Conservation (phyloP, 2,113 vertebrate genomes). For the Lophura nycthemera region DNA sequence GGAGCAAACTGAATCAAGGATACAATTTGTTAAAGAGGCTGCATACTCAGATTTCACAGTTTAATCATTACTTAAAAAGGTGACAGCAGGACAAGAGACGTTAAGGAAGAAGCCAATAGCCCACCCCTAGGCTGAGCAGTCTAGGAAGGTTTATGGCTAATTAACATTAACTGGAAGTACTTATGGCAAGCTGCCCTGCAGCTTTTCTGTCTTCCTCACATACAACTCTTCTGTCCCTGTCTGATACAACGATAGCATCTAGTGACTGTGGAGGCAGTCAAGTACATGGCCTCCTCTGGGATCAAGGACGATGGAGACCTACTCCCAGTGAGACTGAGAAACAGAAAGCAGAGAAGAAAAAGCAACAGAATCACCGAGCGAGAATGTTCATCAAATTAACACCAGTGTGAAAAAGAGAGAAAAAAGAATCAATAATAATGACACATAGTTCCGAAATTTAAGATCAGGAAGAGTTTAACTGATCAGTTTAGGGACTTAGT, state of each 20-base stretch:
- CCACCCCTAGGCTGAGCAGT: background rate
- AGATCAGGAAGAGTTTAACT: background rate
- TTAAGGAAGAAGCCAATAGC: background rate
- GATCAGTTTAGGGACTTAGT: background rate
- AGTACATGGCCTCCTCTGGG: background rate
- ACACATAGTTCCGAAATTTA: background rate
- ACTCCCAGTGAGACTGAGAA: background rate
- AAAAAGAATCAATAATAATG: background rate
- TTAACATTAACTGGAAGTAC: background rate
- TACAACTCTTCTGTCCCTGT: background rate
- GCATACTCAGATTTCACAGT: background rate
- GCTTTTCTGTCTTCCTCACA: background rate
- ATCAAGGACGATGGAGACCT: background rate
- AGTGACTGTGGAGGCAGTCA: background rate
- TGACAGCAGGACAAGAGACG: background rate
- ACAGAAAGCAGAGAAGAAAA: background rate
- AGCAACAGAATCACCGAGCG: background rate
- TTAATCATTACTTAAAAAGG: background rate
- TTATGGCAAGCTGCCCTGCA: background rate
- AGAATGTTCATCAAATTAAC: background rate
- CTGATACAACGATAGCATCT: background rate
- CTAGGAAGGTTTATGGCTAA: slow-evolving; percentile 1
- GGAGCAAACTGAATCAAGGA: background rate
- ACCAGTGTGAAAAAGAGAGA: background rate
- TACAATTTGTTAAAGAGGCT: background rate